Conservation (phyloP, 2,113 vertebrate genomes). For the Proteles cristata region DNA sequence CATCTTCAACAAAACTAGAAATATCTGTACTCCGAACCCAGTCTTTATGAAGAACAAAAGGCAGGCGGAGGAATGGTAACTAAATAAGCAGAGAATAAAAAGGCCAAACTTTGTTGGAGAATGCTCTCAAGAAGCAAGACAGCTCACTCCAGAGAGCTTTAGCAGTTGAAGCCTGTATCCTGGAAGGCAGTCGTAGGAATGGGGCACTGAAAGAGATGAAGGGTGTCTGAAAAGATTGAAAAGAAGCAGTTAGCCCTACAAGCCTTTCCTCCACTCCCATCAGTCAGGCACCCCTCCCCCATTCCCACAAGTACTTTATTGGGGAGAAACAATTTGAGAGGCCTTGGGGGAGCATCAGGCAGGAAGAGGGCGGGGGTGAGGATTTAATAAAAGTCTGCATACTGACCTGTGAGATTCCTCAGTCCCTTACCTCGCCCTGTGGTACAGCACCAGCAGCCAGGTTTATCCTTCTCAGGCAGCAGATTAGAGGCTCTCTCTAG, state of each 20-base stretch:
- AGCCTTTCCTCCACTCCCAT: background rate
- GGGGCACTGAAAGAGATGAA: background rate
- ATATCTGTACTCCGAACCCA: background rate
- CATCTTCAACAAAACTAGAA: constrained; percentile 13
- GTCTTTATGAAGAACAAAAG: background rate
- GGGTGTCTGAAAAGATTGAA: background rate
- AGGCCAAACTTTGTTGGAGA: background rate
- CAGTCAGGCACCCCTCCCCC: background rate
- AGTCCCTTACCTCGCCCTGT: background rate
- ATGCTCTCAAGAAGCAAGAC: background rate
- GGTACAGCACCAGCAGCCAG: background rate
- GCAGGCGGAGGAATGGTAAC: background rate
- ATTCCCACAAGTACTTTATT: background rate
- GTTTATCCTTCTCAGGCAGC: background rate
- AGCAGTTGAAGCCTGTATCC: background rate
- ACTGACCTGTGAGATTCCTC: background rate
- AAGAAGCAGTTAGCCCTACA: background rate
- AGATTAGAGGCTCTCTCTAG: background rate
- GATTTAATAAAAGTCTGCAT: background rate
- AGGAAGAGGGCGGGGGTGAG: background rate
- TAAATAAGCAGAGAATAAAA: background rate
- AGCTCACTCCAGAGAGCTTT: background rate
- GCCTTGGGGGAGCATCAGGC: background rate
- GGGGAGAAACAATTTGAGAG: background rate
- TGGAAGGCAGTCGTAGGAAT: background rate